A percentile compares a stretch with the other conserved stretches of the same genome.
phyloP scores from a whole-genome alignment of 1,140 invertebrate species.

The Heliothis virescens region DNA sequence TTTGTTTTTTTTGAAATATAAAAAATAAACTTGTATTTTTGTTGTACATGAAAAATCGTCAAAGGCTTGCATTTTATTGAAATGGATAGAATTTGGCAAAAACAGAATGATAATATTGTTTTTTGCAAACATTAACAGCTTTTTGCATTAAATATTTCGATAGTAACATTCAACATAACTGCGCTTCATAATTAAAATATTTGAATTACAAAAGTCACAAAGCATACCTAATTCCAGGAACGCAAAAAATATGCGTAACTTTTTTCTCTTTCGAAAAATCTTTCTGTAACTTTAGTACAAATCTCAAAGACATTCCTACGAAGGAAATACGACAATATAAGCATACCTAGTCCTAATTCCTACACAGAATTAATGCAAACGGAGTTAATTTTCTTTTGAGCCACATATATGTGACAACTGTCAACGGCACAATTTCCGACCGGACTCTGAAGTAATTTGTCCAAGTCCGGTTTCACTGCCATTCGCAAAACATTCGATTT shows the following conservation, averaged over 20 bases:
- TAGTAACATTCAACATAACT: no score
- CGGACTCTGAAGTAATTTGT: slow-evolving; percentile 25
- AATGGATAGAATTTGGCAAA: no score
- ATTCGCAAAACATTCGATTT: background rate
- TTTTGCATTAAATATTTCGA: no score
- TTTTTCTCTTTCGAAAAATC: background rate
- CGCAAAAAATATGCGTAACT: background rate
- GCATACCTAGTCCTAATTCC: background rate
- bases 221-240: no score
- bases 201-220: no score
- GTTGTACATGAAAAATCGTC: no score
- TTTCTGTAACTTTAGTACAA: background rate
- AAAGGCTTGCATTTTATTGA: no score
- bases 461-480: slow-evolving; percentile 1
- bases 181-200: no score
- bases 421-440: slow-evolving; percentile 17
- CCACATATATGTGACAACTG: background rate
- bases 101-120: no score
- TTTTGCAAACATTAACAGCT: no score
- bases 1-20: no score
- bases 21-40: no score
- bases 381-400: slow-evolving; percentile 18
- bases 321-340: background rate
- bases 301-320: background rate
- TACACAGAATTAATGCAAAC: background rate